These are phyloP conservation scores for Lepidocolaptes lacrymiger DNA, from an alignment of 2,797 vertebrate genomes.

Conservation along the genomic window DNA sequence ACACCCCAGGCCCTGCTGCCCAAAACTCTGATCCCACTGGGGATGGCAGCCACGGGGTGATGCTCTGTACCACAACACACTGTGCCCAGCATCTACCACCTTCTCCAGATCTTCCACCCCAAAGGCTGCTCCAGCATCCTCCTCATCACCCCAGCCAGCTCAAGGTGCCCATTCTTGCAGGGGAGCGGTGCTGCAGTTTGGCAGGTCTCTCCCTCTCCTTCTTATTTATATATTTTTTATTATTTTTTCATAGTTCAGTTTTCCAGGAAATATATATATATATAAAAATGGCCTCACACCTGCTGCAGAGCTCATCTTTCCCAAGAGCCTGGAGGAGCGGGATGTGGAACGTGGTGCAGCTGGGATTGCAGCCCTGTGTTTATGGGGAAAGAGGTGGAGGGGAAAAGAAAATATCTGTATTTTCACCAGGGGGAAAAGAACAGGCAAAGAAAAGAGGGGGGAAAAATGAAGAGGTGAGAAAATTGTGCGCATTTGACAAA, in stretches of 20 bases:
- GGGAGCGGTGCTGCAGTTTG: neutral
- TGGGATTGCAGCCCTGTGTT: neutral
- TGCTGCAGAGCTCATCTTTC: neutral
- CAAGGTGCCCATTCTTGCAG: neutral
- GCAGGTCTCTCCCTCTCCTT: neutral
- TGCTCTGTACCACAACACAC: neutral
- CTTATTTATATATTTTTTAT: fast-evolving
- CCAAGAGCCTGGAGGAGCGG: neutral
- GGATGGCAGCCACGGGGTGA: fast-evolving
- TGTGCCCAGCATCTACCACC: neutral
- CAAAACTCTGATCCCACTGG: fast-evolving
- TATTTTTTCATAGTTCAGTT: neutral
- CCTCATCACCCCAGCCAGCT: neutral
- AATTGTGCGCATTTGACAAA: slow-evolving; percentile 75
- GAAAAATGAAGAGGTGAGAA: slow-evolving; percentile 51
- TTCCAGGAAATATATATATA: neutral
- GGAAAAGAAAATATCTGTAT: neutral
- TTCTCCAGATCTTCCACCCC: neutral
- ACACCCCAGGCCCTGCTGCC: neutral
- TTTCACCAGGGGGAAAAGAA: neutral
- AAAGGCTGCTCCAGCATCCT: neutral
- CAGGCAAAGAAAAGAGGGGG: neutral
- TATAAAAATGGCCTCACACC: neutral
- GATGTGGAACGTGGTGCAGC: neutral
- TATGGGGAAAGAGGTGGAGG: neutral